A percentile compares a stretch with the other conserved stretches of the same genome.
These are phyloP conservation scores for Axis porcinus DNA, from an alignment of 2,113 vertebrate species.

Conservation along the genomic window DNA sequence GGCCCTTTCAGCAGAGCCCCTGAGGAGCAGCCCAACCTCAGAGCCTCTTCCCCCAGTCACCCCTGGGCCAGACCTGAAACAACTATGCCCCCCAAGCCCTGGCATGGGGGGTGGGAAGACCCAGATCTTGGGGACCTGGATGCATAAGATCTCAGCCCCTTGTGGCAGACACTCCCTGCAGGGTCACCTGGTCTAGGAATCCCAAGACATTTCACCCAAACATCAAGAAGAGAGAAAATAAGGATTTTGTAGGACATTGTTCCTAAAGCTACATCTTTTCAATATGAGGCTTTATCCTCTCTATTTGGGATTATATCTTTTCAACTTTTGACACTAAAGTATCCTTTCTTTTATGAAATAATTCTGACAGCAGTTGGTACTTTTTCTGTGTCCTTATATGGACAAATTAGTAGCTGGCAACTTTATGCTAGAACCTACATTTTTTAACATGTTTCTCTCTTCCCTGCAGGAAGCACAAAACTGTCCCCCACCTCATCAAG, in stretches of 20 bases:
- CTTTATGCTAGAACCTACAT: neutral
- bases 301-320: conserved; percentile 26
- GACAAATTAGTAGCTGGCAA: conserved; percentile 16
- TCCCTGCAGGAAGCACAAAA: neutral
- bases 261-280: conserved; percentile 5
- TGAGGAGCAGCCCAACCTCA: neutral
- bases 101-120: neutral
- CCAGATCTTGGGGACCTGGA: neutral
- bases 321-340: neutral
- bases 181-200: neutral
- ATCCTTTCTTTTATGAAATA: conserved; percentile 7
- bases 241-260: neutral
- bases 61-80: neutral
- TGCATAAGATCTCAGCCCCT: neutral
- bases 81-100: neutral
- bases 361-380: neutral
- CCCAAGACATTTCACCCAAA: neutral
- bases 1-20: neutral
- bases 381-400: neutral
- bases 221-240: conserved; percentile 13
- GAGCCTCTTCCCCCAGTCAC: neutral
- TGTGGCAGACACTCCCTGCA: neutral
- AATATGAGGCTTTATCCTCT: neutral
- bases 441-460: neutral
- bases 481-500: neutral